These are phyloP conservation scores for Mus pahari DNA, from an alignment of 2,113 vertebrate species.

Conservation along the genomic window DNA sequence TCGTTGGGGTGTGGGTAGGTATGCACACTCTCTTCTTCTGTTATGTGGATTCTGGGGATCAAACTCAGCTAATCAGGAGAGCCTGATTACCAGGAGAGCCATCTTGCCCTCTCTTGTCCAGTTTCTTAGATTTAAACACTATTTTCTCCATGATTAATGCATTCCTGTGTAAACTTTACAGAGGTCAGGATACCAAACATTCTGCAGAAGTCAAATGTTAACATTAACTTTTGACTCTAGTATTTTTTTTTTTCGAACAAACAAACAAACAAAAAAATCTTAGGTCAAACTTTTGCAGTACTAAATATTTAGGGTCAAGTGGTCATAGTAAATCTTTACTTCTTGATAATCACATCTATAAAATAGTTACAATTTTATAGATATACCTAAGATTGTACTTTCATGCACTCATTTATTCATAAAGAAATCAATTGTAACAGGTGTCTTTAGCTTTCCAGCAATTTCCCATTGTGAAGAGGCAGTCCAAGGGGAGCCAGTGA, in stretches of 20 bases:
- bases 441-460: not conserved
- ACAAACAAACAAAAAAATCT: not conserved
- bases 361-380: not conserved
- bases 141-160: not conserved
- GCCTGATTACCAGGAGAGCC: not conserved
- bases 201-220: not conserved
- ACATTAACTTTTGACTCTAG: not conserved
- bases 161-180: not conserved
- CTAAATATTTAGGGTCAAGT: not conserved
- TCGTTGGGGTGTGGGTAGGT: not conserved
- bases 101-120: not conserved
- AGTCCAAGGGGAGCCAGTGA: not conserved
- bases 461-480: not conserved
- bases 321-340: conserved; percentile 1
- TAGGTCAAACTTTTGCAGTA: not conserved
- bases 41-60: not conserved
- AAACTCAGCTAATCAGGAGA: not conserved
- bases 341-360: not conserved
- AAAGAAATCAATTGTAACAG: not conserved
- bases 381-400: not conserved
- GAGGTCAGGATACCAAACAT: not conserved
- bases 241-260: not conserved
- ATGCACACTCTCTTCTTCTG: not conserved
- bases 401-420: not conserved
- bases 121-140: not conserved